Evolutionary conservation across 2,888 invertebrate genomes (phyloP).

Genomic region (Ophion costatus): DNA sequence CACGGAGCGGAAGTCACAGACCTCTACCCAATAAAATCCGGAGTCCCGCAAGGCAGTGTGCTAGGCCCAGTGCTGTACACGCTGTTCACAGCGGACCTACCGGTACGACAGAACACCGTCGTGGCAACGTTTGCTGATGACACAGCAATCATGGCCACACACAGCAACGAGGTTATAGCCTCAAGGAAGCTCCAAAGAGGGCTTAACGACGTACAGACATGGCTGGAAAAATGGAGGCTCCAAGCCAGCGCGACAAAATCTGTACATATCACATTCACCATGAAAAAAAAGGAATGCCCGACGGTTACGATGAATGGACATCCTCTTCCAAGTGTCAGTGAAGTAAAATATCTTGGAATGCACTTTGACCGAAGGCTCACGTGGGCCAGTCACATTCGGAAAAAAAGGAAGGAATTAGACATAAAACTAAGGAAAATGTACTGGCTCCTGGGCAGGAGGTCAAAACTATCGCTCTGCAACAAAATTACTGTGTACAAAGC

Average conservation of each 20-base stretch:
- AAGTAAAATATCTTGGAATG: conserved; percentile 70
- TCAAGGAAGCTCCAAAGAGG: too few relatives aligned
- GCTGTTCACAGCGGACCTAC: conserved; percentile 12
- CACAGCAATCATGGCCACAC: conserved; percentile 17
- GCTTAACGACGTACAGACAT: too few relatives aligned
- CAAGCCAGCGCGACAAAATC: too few relatives aligned
- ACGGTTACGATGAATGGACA: too few relatives aligned
- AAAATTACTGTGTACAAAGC: conserved; percentile 56
- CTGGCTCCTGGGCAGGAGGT: conserved; percentile 50
- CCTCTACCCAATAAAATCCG: conserved; percentile 8
- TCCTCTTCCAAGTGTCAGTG: too few relatives aligned
- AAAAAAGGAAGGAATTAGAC: conserved; percentile 53
- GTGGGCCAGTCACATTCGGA: conserved; percentile 49
- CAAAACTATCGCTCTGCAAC: conserved; percentile 35
- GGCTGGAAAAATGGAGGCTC: too few relatives aligned
- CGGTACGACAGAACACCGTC: neutral
- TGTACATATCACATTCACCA: too few relatives aligned
- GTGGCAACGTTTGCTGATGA: conserved; percentile 12
- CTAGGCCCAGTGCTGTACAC: neutral
- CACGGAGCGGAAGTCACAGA: neutral
- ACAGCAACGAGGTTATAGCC: neutral
- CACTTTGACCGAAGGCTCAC: conserved; percentile 65
- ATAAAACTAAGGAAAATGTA: conserved; percentile 49
- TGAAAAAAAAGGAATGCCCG: too few relatives aligned
- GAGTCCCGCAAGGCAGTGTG: conserved; percentile 4